Base-by-base conservation (phyloP, 2,797 vertebrate genomes). In the Ctenopoma kingsleyae region DNA sequence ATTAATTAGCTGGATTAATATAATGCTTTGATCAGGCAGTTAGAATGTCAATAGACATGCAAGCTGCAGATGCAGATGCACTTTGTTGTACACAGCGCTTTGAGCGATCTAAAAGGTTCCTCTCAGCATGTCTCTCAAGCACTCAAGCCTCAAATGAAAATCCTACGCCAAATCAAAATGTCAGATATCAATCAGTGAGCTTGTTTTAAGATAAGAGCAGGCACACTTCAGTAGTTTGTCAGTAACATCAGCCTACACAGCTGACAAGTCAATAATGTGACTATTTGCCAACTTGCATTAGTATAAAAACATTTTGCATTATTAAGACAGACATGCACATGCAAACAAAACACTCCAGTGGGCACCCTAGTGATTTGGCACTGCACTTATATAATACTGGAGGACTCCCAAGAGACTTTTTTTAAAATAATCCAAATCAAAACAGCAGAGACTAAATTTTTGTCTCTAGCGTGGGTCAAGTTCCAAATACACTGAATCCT, bases 1-100 rank as follows among this genome's bases (percentile, higher is more conserved):
- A 90, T 87, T 87, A 87, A 90, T 87, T 82, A 84, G 62, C 55
- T 48, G 58, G 61, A 87, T 83, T 87, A 84, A 83, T 77, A 83
- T 51, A 62, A 17, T 60, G 57, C 77, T 89, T 87, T 86, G 82
- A 90, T 87, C 81, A 84, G 72, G 55, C 64, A 25, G 58, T 75
- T 69, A 76, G 56, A 75, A 76, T 64, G 84, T 83, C 83, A 81
- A 76, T 75, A 67, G 50, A 67, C 62, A 83, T 71, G 61, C 52
- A 13, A 81, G 71, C 19, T 5, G 15, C 35, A 50, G 71, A 82
- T 60, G 57, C 64, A 16, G 77, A 83, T 57, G 60, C 65, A 52
- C 79, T 83, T 87, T 87, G 84, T 82, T 78, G 61, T 61, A 27
- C 51, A 17, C 36, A 2, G 48, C 1, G 81, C 83, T 71, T 50